These are phyloP conservation scores for Gila orcuttii DNA, from an alignment of 2,113 vertebrate species.

Conservation along the genomic window DNA sequence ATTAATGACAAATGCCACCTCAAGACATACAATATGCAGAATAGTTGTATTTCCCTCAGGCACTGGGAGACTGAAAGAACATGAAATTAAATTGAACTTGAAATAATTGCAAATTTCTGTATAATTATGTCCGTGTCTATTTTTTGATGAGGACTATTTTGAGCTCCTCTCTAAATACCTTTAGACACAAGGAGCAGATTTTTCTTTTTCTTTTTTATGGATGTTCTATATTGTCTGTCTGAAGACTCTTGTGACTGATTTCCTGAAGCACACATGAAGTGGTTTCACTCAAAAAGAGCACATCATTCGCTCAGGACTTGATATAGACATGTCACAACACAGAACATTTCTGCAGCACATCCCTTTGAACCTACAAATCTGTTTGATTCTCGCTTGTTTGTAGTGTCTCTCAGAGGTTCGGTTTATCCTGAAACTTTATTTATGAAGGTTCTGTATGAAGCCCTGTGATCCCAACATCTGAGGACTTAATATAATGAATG, in stretches of 20 bases:
- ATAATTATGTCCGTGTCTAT: constrained; percentile 35
- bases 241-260: not conserved
- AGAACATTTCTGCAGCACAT: not conserved
- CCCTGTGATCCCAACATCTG: constrained; percentile 2
- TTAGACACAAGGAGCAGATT: not conserved
- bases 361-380: constrained; percentile 12
- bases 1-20: constrained; percentile 42
- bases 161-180: not conserved
- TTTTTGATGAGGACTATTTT: constrained; percentile 32
- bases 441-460: not conserved
- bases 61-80: constrained; percentile 9
- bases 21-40: constrained; percentile 29
- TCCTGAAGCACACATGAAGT: not conserved
- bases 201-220: not conserved
- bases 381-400: constrained; percentile 25
- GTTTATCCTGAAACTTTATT: constrained; percentile 21
- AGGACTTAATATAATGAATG: not conserved
- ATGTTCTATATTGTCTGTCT: not conserved
- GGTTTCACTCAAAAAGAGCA: not conserved
- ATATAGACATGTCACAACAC: not conserved
- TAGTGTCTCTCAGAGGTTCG: constrained; percentile 19
- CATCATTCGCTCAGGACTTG: not conserved
- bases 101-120: constrained; percentile 16
- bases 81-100: constrained; percentile 46
- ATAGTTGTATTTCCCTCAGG: constrained; percentile 18